Evolutionary conservation across 2,888 invertebrate genomes (phyloP), one percentile per base, ranked within the genome.

Genomic region (Gonocerus acuteangulatus): DNA sequence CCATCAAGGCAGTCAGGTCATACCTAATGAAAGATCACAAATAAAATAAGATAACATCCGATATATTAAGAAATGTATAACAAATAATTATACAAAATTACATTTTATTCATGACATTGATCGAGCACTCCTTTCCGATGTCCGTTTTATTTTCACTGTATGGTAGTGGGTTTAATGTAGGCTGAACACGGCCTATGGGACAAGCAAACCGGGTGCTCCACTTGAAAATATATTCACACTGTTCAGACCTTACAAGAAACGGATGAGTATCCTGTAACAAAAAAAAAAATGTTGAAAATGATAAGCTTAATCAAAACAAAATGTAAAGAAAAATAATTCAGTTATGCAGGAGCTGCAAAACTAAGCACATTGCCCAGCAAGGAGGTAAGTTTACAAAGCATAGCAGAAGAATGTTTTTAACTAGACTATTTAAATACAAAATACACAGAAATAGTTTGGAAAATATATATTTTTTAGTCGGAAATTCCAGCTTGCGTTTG

Each of bases 161-260:
- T 4, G 39, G 13, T 39, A n/a, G 4, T 9, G 39, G 13, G 3
- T 4, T 39, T 32, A 32, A 11, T 9, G 13, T 15, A 39, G 39
- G 3, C 4, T 11, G 3, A 3, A 9, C 39, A 13, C 9, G 39
- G n/a, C n/a, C n/a, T 6, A 39, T 39, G 18, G 57, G 57, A 18
- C 57, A 57, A 13, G 47, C 44, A 19, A 27, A 22, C 23, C 19
- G 2, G 16, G 57, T 57, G 16, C 7, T 32, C 57, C 57, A 57
- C n/a, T 22, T 23, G n/a, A 57, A 45, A 32, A 18, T 47, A 19
- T 57, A 45, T 16, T 19, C 9, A 32, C 57, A 57, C 13, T 57
- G 19, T 6, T 57, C 27, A 7, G 16, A 4, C 0, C 18, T 19
- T 1, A 7, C 19, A 57, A 57, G 45, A 44, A 16, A 18, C n/a